phyloP scores from a whole-genome alignment of 1,140 invertebrate genomes.

The Chrysomallon squamiferum region DNA sequence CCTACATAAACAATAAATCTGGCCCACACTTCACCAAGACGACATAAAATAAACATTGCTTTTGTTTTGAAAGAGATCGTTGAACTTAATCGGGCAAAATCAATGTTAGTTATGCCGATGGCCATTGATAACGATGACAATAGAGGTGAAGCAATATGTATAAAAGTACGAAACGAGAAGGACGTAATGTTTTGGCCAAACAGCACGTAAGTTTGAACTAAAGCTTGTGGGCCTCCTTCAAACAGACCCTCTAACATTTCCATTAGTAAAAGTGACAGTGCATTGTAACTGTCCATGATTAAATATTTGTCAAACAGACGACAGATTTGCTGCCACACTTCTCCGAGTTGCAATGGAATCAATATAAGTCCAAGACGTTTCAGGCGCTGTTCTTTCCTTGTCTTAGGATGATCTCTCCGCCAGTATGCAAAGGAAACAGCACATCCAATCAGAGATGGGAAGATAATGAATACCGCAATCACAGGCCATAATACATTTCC shows the following conservation, averaged over 20 bases:
- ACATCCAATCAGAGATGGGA: not conserved
- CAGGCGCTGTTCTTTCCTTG: not conserved
- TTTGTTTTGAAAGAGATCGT: not conserved
- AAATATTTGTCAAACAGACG: not conserved
- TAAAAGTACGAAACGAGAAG: not conserved
- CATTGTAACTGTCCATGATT: conserved; percentile 1
- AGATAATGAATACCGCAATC: not conserved
- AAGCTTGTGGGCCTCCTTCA: conserved; percentile 1
- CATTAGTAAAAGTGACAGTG: not conserved
- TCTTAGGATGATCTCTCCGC: not conserved
- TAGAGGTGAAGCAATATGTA: not conserved
- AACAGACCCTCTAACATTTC: conserved; percentile 3
- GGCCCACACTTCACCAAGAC: conserved; percentile 1
- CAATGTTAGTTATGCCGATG: not conserved
- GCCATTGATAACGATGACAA: not conserved
- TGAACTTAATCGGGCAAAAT: not conserved
- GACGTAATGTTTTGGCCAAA: not conserved
- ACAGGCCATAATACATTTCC: not conserved
- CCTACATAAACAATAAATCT: not conserved
- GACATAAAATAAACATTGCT: not conserved
- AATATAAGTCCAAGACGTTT: not conserved
- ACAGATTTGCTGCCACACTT: not conserved
- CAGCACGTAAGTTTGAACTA: not conserved
- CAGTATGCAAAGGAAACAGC: not conserved
- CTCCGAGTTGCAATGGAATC: not conserved